phyloP scores from a whole-genome alignment of 2,113 vertebrate species.

The Ornithorhynchus anatinus region DNA sequence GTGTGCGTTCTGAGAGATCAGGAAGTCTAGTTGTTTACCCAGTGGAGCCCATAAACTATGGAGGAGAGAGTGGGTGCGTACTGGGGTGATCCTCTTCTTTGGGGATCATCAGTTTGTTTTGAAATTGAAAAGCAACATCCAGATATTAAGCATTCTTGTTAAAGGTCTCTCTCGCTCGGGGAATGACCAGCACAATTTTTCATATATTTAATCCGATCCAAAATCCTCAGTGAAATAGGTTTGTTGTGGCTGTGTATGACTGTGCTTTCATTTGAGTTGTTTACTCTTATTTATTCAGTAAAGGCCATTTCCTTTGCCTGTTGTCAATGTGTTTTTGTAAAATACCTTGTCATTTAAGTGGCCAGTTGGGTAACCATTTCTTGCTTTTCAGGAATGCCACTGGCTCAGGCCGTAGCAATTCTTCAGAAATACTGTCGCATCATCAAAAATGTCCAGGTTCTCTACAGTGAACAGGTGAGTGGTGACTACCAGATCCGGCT shows the following conservation, averaged over 20 bases:
- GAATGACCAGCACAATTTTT: background rate
- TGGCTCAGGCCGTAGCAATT: constrained; percentile 97
- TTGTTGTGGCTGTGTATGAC: background rate
- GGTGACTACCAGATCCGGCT: rapidly evolving
- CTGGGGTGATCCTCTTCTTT: background rate
- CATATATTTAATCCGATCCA: background rate
- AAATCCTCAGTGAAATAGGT: constrained; percentile 21
- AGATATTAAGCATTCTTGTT: constrained; percentile 4
- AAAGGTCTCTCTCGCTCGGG: background rate
- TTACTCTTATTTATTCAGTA: background rate
- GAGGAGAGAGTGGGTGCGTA: no score
- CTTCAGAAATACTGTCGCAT: constrained; percentile 98
- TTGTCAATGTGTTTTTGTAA: no score
- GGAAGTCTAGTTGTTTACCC: no score
- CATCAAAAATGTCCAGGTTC: constrained; percentile 98
- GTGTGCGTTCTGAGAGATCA: no score
- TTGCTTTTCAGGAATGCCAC: constrained; percentile 87
- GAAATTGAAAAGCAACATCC: background rate
- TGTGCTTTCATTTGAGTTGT: background rate
- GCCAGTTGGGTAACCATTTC: background rate
- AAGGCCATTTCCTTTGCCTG: no score
- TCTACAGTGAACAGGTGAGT: constrained; percentile 98
- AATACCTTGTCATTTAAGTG: constrained; percentile 2
- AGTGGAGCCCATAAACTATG: no score
- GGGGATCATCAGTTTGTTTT: background rate